phyloP scores from a whole-genome alignment of 2,797 vertebrate genomes.

The Natrix natrix region DNA sequence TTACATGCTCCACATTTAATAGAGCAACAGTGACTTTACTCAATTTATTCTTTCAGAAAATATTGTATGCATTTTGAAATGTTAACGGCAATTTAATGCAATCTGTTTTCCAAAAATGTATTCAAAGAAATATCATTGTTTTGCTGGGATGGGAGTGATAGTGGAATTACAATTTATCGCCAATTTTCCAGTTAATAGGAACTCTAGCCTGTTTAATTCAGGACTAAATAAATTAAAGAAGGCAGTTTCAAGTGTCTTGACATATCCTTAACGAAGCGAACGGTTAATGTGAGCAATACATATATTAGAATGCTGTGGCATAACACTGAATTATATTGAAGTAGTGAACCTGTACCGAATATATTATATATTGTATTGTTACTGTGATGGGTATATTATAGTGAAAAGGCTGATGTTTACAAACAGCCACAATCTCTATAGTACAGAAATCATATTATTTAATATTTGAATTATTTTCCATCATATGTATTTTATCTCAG shows the following conservation, averaged over 20 bases:
- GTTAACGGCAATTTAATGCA: not conserved
- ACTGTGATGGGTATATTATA: not conserved
- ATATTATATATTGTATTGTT: not conserved
- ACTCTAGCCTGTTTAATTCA: not conserved
- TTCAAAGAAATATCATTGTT: not conserved
- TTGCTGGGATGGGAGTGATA: not conserved
- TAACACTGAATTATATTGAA: not conserved
- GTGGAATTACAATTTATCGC: not conserved
- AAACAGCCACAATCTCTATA: not conserved
- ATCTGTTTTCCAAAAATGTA: slow-evolving; percentile 2
- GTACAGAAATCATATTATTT: not conserved
- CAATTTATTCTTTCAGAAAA: slow-evolving; percentile 21
- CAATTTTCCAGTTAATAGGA: not conserved
- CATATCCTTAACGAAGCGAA: not conserved
- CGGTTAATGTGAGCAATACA: not conserved
- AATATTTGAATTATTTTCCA: not conserved
- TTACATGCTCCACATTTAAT: not conserved
- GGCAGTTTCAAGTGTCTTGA: not conserved
- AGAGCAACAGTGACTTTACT: slow-evolving; percentile 7
- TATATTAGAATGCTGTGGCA: not conserved
- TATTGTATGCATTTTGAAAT: not conserved
- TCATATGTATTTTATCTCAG: not conserved
- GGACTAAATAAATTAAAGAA: not conserved
- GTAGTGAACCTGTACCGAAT: not conserved
- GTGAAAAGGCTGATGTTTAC: not conserved